phyloP scores from a whole-genome alignment of 2,797 vertebrate genomes.

The Carapus acus region DNA sequence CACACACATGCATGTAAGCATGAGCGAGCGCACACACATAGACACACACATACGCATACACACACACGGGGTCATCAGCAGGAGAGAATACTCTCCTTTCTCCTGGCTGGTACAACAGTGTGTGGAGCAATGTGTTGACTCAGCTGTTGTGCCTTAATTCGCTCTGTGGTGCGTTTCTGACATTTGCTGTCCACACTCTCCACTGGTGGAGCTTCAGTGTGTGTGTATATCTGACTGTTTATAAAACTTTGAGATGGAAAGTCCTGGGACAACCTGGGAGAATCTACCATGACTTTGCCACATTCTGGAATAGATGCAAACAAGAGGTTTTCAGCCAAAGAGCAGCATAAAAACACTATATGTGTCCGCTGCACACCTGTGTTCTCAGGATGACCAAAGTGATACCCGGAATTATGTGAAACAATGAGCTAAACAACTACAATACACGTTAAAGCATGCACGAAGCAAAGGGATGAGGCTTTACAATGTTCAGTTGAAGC shows the following conservation, averaged over 20 bases:
- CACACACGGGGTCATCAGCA: slow-evolving; percentile 39
- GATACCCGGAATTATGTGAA: background rate
- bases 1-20: too few species aligned
- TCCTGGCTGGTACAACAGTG: slow-evolving; percentile 51
- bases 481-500: slow-evolving; percentile 11
- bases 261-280: too few species aligned
- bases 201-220: slow-evolving; percentile 3
- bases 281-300: too few species aligned
- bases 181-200: slow-evolving; percentile 13
- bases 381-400: slow-evolving; percentile 40
- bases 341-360: background rate
- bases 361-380: slow-evolving; percentile 39
- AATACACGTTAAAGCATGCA: slow-evolving; percentile 21
- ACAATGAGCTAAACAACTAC: slow-evolving; percentile 16
- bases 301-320: too few species aligned
- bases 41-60: slow-evolving; percentile 11
- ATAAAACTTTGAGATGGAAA: too few species aligned
- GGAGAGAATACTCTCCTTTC: slow-evolving; percentile 46
- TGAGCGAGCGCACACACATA: too few species aligned
- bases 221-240: too few species aligned
- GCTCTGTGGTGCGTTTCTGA: slow-evolving; percentile 17
- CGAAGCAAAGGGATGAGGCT: background rate
- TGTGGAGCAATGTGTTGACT: slow-evolving; percentile 60
- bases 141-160: slow-evolving; percentile 58
- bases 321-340: too few species aligned